Evolutionary conservation across 2,888 invertebrate genomes (phyloP).

Genomic region (Drosophila vallismaia): DNA sequence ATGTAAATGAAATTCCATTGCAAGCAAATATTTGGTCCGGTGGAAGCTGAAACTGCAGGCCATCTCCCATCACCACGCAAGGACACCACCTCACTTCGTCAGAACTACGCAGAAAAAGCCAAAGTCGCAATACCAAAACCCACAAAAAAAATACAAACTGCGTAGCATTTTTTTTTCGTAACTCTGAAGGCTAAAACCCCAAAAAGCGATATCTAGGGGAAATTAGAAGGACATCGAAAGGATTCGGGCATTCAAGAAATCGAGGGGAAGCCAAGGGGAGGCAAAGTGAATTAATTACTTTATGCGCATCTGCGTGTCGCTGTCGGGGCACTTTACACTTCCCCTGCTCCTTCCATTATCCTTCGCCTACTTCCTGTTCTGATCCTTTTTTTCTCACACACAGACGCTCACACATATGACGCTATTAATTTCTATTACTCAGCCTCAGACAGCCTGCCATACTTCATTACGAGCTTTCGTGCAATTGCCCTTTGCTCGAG

Average conservation of each 20-base stretch:
- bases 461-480: slow-evolving; percentile 71
- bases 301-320: slow-evolving; percentile 71
- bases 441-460: slow-evolving; percentile 57
- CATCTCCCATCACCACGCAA: slow-evolving; percentile 6
- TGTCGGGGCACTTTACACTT: slow-evolving; percentile 50
- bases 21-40: slow-evolving; percentile 56
- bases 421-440: slow-evolving; percentile 54
- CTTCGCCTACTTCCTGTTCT: not conserved
- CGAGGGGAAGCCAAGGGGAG: slow-evolving; percentile 9
- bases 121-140: slow-evolving; percentile 45
- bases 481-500: slow-evolving; percentile 35
- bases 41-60: slow-evolving; percentile 57
- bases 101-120: slow-evolving; percentile 37
- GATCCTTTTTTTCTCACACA: slow-evolving; percentile 1
- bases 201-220: slow-evolving; percentile 28
- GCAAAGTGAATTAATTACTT: slow-evolving; percentile 71
- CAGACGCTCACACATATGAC: slow-evolving; percentile 28
- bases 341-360: slow-evolving; percentile 6
- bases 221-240: slow-evolving; percentile 11
- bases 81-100: slow-evolving; percentile 13
- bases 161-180: slow-evolving; percentile 39
- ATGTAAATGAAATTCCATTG: slow-evolving; percentile 72
- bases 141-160: slow-evolving; percentile 50
- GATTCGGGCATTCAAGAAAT: not conserved
- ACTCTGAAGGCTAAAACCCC: slow-evolving; percentile 8